Base-by-base conservation (phyloP, 2,113 vertebrate species). In the Crotalus tigris region DNA sequence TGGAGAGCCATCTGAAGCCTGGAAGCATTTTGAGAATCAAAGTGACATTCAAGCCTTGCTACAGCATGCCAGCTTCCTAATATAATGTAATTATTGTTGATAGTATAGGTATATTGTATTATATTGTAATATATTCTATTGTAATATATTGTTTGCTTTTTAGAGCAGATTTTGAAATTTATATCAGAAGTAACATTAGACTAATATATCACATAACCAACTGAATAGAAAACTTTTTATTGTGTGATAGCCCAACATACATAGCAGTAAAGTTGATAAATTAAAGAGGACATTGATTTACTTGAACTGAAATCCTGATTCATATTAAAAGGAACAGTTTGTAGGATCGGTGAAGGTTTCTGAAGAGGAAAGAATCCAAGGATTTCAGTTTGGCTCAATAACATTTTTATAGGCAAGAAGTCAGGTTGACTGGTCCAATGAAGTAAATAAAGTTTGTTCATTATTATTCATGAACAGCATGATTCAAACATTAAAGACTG, bases 401-500 rank as follows among this genome's bases (percentile, higher is more conserved):
- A 6, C 88, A 92, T 49, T 95, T 94, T 94, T 89, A 94, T 92
- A 89, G 93, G 69, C 58, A 89, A 57, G 24, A 87, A 19, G 33
- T 29, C 19, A 61, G 93, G 91, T 57, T 88, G 95, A 93, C 92
- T 1, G 87, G 94, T 95, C 94, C 33, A 85, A 92, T 91, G 55
- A 94, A 93, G 44, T 93, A 95, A 87, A 85, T 94, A 94, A 94
- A 92, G 58, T 94, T 93, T 95, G 88, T 33, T 87, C 44, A 69
- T 95, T 96, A 94, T 93, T 95, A 94, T 96, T 95, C 92, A 96
- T 86, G 91, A 95, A 95, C 61, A 96, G 85, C 57, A 94, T 24
- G 90, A 95, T 95, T 96, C 93, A 95, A 95, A 95, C 29, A 95
- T 94, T 29, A 95, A 96, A 96, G 61, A 87, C 90, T 93, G 69